Evolutionary conservation across 2,888 invertebrate species (phyloP), one percentile per base, ranked within the genome.

Genomic region (Xylophagus ater): DNA sequence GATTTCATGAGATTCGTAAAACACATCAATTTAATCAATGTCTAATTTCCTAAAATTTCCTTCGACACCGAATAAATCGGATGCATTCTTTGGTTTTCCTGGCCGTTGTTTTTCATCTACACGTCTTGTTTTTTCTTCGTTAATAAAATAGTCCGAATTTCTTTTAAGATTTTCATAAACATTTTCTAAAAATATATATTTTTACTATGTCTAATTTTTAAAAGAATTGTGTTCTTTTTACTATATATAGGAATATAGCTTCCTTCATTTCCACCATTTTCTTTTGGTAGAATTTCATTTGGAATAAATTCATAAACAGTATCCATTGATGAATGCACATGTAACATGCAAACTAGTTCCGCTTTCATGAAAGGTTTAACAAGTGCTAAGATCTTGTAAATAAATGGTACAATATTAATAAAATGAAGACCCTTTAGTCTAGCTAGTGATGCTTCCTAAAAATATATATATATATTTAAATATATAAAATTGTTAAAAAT

Each of bases 281-380:
- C 78, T 36, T 72, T 70, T 0, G 81, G 80, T 34, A 82, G 55
- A 21, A 72, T 62, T 6, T 71, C 66, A 43, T 68, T 59, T 0
- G 77, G 71, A 4, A 81, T 59, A 44, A 60, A 67, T 49, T 74
- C 63, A 14, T 57, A 55, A n/a, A 76, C 47, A 1, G 63, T 61
- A 1, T 71, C 68, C 1, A 69, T 48, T 2, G 56, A 55, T 28
- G 68, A 68, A 52, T 79, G 78, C 23, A 76, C 61, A 42, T 67
- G 61, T 6, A 76, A 52, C 30, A 71, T 59, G 25, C 65, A 64
- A 35, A 67, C 47, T 1, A 83, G 58, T 26, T 74, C 70, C 51
- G 81, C 81, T 53, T 76, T 81, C 70, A 83, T 73, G 52, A 84
- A 82, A 0, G 83, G 83, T 53, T 67, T 74, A 62, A 83, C 68